phyloP scores from a whole-genome alignment of 2,888 invertebrate species.

The Andrena camellia region DNA sequence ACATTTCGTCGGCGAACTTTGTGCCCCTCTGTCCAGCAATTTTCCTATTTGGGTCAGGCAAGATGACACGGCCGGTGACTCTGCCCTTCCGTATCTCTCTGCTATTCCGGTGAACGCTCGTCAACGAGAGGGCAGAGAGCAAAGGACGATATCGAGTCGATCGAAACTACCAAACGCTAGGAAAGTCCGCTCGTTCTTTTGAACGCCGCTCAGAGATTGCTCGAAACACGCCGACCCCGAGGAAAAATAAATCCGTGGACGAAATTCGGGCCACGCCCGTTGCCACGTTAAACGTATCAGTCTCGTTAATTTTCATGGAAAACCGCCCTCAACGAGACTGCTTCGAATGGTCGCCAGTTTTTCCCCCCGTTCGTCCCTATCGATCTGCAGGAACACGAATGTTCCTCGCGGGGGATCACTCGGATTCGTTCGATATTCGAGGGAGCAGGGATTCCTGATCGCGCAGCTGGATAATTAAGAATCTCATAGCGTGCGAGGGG shows the following conservation, averaged over 20 bases:
- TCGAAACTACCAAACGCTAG: constrained; percentile 62
- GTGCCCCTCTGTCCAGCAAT: constrained; percentile 52
- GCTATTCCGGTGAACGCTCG: constrained; percentile 31
- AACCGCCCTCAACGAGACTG: constrained; percentile 19
- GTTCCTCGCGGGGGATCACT: neutral
- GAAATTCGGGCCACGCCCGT: constrained; percentile 19
- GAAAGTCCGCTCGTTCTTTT: constrained; percentile 56
- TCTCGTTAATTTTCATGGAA: constrained; percentile 49
- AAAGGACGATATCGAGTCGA: constrained; percentile 59
- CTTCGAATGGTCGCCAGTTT: neutral
- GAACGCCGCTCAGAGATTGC: constrained; percentile 41
- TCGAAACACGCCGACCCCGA: constrained; percentile 30
- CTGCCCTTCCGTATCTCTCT: constrained; percentile 36
- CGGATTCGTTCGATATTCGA: no score
- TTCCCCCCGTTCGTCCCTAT: neutral
- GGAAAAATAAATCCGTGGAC: constrained; percentile 24
- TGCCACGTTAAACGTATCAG: constrained; percentile 28
- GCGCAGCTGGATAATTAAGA: neutral
- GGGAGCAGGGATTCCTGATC: no score
- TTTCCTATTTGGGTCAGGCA: constrained; percentile 60
- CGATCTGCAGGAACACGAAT: neutral
- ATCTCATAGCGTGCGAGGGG: neutral
- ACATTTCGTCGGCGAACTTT: constrained; percentile 50
- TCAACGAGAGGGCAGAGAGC: constrained; percentile 19
- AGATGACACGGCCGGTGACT: constrained; percentile 51